These are phyloP conservation scores for Bombycilla garrulus DNA, from an alignment of 2,113 vertebrate genomes.

Conservation along the genomic window DNA sequence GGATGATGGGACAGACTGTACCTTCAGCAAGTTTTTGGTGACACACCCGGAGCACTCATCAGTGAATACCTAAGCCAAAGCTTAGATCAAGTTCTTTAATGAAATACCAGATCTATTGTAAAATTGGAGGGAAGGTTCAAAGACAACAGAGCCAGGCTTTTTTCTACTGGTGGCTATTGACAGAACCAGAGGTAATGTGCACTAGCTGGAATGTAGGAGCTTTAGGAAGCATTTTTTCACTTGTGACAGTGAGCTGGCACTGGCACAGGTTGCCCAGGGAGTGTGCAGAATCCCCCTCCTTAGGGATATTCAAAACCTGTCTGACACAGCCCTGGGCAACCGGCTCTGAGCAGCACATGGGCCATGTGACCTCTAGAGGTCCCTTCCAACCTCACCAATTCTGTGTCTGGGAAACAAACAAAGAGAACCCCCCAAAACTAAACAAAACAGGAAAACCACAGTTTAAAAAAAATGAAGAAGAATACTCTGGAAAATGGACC, in stretches of 20 bases:
- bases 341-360: not conserved
- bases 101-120: too few species aligned
- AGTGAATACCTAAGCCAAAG: not conserved
- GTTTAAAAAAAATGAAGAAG: not conserved
- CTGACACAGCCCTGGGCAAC: not conserved
- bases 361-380: not conserved
- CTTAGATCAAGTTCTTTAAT: too few species aligned
- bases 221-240: not conserved
- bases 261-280: not conserved
- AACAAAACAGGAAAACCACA: not conserved
- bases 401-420: not conserved
- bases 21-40: not conserved
- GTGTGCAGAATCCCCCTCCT: not conserved
- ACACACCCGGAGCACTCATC: not conserved
- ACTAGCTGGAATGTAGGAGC: not conserved
- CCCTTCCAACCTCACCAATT: not conserved
- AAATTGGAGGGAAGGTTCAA: not conserved
- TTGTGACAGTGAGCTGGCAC: not conserved
- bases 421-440: rapidly evolving
- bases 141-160: not conserved
- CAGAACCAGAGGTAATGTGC: not conserved
- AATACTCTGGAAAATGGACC: not conserved
- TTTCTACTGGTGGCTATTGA: not conserved
- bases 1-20: not conserved
- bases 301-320: not conserved